Evolutionary conservation across 2,113 vertebrate genomes (phyloP).

Genomic region (Tamias sibiricus): DNA sequence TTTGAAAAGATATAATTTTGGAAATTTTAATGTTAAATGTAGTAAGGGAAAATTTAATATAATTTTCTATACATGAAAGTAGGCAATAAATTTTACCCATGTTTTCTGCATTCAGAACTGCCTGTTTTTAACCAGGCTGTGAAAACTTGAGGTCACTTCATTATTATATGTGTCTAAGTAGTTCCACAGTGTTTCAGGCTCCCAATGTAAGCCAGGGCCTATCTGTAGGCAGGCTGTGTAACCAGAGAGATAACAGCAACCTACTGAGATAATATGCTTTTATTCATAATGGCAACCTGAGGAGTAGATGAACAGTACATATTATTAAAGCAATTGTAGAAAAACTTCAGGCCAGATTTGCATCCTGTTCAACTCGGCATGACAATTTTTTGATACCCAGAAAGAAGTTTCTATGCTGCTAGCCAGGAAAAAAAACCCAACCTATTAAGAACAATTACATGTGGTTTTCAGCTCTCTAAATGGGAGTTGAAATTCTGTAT

Average conservation of each 20-base stretch:
- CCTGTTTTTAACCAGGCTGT: background rate
- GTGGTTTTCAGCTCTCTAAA: constrained; percentile 66
- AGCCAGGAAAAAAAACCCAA: constrained; percentile 44
- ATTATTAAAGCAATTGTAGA: constrained; percentile 48
- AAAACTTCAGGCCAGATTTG: constrained; percentile 65
- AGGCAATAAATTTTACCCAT: background rate
- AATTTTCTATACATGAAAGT: background rate
- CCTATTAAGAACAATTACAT: constrained; percentile 37
- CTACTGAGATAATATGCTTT: constrained; percentile 18
- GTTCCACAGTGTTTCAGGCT: background rate
- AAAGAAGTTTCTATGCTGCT: constrained; percentile 51
- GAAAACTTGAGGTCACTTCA: background rate
- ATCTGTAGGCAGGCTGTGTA: constrained; percentile 3
- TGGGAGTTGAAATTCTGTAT: constrained; percentile 38
- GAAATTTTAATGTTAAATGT: background rate
- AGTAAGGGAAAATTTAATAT: background rate
- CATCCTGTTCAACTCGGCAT: constrained; percentile 45
- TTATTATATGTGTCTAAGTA: background rate
- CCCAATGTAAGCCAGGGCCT: background rate
- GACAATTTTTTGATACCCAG: constrained; percentile 46
- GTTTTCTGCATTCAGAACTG: background rate
- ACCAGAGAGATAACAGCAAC: constrained; percentile 22
- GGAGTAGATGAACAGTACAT: constrained; percentile 14
- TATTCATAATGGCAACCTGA: constrained; percentile 50
- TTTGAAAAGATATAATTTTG: background rate